Evolutionary conservation across 1,140 invertebrate genomes (phyloP), one percentile per base, ranked within the genome.

Genomic region (Homarus americanus): DNA sequence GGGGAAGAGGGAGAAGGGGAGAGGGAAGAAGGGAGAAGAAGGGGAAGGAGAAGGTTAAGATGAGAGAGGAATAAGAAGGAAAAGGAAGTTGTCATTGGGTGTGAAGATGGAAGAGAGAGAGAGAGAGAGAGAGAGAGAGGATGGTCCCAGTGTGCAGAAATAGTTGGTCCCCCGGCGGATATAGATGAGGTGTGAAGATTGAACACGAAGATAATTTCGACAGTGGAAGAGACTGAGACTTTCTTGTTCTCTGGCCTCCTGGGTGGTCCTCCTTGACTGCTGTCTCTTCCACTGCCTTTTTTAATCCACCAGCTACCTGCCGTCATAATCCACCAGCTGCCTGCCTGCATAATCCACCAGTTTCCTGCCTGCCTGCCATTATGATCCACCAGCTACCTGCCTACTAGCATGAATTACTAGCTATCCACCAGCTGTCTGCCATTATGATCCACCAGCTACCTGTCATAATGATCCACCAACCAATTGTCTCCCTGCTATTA

Each of bases 151-250:
- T 58, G 83, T 32, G 15, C 75, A 87, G 85, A 87, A 87, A 87
- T 87, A 87, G 85, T 78, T 38, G 49, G 24, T 44, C 36, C n/a
- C 73, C 32, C 53, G 75, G 34, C 44, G 84, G 69, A 53, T 78
- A 87, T 53, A 79, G 75, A 87, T 79, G 85, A 87, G 75, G 85
- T 79, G 85, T 80, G 75, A 79, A 79, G 75, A 87, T 87, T 75
- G 44, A 87, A 78, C 66, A 36, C 41, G 12, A 3, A 49, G 84
- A 87, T 87, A 63, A 87, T 63, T 66, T 49, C 85, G 75, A 87
- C 85, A 66, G 76, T 58, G 75, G n/a, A 20, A 28, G 44, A 41
- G 75, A 85, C 83, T 40, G 85, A 49, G 24, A 9, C 76, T n/a
- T n/a, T 76, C 38, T 66, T 80, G 75, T 87, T 78, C 75, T 40